These are phyloP conservation scores for Eurystomus glaucurus DNA, from an alignment of 2,797 vertebrate genomes.

Conservation along the genomic window DNA sequence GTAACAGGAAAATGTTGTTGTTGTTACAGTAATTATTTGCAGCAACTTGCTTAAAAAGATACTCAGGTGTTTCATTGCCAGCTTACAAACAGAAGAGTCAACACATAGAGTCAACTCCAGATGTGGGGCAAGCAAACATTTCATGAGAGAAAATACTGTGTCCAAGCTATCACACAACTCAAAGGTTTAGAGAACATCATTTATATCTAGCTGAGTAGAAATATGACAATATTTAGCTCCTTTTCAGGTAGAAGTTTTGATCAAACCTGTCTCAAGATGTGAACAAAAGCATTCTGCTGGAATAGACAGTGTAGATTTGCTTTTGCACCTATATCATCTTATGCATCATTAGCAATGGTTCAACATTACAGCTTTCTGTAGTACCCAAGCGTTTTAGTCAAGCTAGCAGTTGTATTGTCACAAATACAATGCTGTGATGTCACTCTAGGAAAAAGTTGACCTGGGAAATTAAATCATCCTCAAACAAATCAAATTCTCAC, in stretches of 20 bases:
- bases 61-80: constrained; percentile 40
- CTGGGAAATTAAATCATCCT: background rate
- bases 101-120: background rate
- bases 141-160: background rate
- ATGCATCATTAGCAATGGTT: background rate
- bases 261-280: background rate
- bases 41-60: constrained; percentile 39
- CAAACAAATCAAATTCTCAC: background rate
- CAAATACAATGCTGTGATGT: background rate
- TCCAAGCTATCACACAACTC: background rate
- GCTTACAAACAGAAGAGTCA: constrained; percentile 3
- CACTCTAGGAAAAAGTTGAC: background rate
- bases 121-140: background rate
- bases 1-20: constrained; percentile 2
- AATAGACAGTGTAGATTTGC: background rate
- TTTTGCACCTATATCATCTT: background rate
- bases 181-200: background rate
- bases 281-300: background rate
- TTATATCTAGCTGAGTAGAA: background rate
- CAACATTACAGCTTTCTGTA: background rate
- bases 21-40: constrained; percentile 53
- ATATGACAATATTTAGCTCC: background rate
- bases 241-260: constrained; percentile 14
- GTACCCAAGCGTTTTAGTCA: accelerated
- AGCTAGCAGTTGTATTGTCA: background rate